These are phyloP conservation scores for Salvelinus sp. DNA, from an alignment of 2,113 vertebrate genomes.

Conservation along the genomic window DNA sequence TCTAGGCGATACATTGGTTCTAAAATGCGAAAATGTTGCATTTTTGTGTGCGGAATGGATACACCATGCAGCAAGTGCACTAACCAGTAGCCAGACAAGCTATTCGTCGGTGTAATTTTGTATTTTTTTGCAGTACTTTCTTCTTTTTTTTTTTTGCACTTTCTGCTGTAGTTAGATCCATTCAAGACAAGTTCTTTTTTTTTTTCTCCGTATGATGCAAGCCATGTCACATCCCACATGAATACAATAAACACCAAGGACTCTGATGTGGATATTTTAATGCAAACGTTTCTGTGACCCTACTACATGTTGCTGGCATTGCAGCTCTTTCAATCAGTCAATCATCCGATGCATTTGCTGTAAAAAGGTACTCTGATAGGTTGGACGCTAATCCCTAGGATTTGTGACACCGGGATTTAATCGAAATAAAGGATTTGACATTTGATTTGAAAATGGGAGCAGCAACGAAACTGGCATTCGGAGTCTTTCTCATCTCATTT, in stretches of 20 bases:
- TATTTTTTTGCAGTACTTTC: neutral
- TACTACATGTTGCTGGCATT: slow-evolving; percentile 11
- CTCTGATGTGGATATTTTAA: neutral
- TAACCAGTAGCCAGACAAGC: neutral
- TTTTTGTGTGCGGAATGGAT: neutral
- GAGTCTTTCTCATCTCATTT: slow-evolving; percentile 94
- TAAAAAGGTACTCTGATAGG: slow-evolving; percentile 19
- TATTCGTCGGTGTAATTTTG: neutral
- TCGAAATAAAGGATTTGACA: slow-evolving; percentile 15
- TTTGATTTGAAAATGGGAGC: slow-evolving; percentile 84
- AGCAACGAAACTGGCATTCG: slow-evolving; percentile 89
- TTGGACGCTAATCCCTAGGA: slow-evolving; percentile 18
- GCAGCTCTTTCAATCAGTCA: neutral
- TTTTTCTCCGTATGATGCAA: neutral
- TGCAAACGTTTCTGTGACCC: neutral
- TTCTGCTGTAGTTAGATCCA: neutral
- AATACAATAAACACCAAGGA: neutral
- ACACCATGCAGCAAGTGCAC: slow-evolving; percentile 2
- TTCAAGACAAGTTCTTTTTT: neutral
- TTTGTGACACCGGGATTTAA: slow-evolving; percentile 19
- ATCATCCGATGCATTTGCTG: slow-evolving; percentile 2
- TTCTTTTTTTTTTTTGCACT: neutral
- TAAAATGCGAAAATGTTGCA: slow-evolving; percentile 1
- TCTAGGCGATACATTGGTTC: neutral
- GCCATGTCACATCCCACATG: neutral